phyloP scores from a whole-genome alignment of 1,140 invertebrate genomes.

The Cyphomyrmex costatus region DNA sequence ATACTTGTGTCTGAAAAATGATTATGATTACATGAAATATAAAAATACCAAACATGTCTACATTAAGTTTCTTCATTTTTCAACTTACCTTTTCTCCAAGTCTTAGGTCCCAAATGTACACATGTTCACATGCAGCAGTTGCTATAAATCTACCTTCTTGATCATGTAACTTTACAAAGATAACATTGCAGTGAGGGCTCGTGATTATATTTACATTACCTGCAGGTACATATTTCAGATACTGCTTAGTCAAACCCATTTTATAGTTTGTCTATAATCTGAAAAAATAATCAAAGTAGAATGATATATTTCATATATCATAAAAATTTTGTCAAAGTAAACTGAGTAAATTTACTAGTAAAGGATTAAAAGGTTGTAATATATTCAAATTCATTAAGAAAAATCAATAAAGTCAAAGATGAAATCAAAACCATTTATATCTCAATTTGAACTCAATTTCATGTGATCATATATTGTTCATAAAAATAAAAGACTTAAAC shows the following conservation, averaged over 20 bases:
- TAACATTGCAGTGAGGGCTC: conserved; percentile 92
- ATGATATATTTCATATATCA: not conserved
- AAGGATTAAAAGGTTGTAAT: no score
- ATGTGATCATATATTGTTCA: no score
- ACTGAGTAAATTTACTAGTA: not conserved
- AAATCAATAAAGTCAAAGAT: no score
- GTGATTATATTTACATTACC: conserved; percentile 95
- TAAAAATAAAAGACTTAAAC: no score
- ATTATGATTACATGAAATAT: conserved; percentile 25
- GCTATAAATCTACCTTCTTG: conserved; percentile 94
- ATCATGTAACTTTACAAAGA: conserved; percentile 92
- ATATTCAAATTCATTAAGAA: no score
- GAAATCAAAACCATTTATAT: no score
- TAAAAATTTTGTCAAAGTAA: not conserved
- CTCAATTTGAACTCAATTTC: no score
- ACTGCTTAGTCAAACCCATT: conserved; percentile 99
- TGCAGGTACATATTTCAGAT: conserved; percentile 94
- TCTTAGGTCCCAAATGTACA: conserved; percentile 97
- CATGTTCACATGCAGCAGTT: conserved; percentile 96
- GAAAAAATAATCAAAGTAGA: not conserved
- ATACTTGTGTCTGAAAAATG: conserved; percentile 89
- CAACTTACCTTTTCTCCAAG: conserved; percentile 93
- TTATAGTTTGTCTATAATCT: conserved; percentile 60
- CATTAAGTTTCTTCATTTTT: not conserved
- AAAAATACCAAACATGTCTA: not conserved